Percentiles rank a stretch among this genome's conserved stretches.
Conservation (phyloP, 1,140 invertebrate genomes). For the Cataglyphis hispanica region DNA sequence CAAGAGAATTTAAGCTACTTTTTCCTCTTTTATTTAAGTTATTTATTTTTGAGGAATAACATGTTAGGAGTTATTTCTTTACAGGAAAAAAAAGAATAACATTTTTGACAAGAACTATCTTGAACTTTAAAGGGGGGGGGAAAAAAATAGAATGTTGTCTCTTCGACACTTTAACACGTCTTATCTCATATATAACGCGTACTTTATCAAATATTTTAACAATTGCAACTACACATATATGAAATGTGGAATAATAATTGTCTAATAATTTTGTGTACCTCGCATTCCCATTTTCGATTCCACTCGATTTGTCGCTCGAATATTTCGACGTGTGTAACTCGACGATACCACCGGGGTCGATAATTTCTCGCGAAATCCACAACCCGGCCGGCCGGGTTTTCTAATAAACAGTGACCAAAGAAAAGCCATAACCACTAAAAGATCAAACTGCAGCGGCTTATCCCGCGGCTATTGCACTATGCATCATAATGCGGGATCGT, state of each 20-base stretch:
- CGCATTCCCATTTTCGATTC: slow-evolving; percentile 15
- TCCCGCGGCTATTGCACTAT: slow-evolving; percentile 43
- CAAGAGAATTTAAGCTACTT: too few relatives aligned
- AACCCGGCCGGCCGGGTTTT: not conserved
- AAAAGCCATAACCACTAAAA: slow-evolving; percentile 32
- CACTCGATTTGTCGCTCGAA: slow-evolving; percentile 46
- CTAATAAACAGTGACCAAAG: slow-evolving; percentile 12
- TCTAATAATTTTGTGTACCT: not conserved
- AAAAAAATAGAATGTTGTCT: too few relatives aligned
- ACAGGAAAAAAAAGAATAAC: not conserved
- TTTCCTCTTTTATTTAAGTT: too few relatives aligned
- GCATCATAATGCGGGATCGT: slow-evolving; percentile 44
- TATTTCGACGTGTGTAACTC: too few relatives aligned
- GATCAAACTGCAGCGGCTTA: slow-evolving; percentile 28
- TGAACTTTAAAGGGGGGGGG: not conserved
- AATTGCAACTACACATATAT: not conserved
- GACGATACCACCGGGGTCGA: not conserved
- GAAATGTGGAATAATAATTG: slow-evolving; percentile 16
- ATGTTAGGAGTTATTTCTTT: too few relatives aligned
- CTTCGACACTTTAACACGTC: too few relatives aligned
- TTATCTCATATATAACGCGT: too few relatives aligned
- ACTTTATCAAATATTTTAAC: slow-evolving; percentile 7
- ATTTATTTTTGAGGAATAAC: too few relatives aligned
- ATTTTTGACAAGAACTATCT: not conserved
- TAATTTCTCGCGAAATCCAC: not conserved